Evolutionary conservation across 2,113 vertebrate species (phyloP), one percentile per base, ranked within the genome.

Genomic region (Muscicapa adusta): DNA sequence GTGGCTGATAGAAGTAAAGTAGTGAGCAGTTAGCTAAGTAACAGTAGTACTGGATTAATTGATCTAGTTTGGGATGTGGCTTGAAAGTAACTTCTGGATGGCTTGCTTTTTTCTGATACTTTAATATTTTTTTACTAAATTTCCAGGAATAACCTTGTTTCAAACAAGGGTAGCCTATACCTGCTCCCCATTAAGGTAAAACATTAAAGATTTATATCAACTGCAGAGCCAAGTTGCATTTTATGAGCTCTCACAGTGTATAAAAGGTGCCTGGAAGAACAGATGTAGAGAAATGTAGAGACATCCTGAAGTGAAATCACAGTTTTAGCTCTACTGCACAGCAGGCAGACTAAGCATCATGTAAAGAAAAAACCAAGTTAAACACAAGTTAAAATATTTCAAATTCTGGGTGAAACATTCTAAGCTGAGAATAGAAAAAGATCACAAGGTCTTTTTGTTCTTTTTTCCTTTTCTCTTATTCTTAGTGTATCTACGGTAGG

Each of bases 401-500:
- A 85, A 24, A 33, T 85, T 78, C 25, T 67, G 34, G 9, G 14
- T 56, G 38, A 85, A 62, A 38, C 36, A 31, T 68, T 57, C 43
- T 58, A 73, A 79, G 33, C 17, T 56, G 38, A 81, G 45, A 33
- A 11, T 40, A 14, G 43, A 60, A 68, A 70, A 43, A 6, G 6
- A 40, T 81, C 47, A 47, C 23, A 2, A 5, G 11, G 6, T 3
- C 14, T 28, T 67, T 34, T 42, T 78, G 3, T 42, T 81, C 9
- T 54, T 66, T 51, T 33, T 47, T 19, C 36, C 38, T 60, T 89
- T 54, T 95, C 20, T 63, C 51, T 70, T 70, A 12, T 76, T 95
- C 45, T 57, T 93, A 99, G 99, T 99, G 99, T 97, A 99, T 99
- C 97, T 99, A 99, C 2, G 98, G 99, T 36, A 98, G 98, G 96